Conservation (phyloP, 2,797 vertebrate genomes). For the Lacerta bilineata region DNA sequence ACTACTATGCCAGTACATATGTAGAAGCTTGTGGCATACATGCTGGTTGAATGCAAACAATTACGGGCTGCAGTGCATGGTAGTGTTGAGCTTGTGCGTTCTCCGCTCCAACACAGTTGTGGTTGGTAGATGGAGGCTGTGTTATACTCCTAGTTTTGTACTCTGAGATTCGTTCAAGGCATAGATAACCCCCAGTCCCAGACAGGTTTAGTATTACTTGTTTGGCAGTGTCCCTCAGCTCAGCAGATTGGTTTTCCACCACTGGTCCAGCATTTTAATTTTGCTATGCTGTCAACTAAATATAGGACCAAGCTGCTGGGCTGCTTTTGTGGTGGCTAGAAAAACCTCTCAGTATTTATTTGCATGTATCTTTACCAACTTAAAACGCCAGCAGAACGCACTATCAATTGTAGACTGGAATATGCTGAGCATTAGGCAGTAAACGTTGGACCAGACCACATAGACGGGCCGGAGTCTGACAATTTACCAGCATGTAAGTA, state of each 20-base stretch:
- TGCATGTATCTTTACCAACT: not conserved
- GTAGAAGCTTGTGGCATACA: not conserved
- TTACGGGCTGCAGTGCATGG: not conserved
- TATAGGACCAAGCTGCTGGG: constrained; percentile 29
- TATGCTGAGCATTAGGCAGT: not conserved
- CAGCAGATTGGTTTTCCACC: constrained; percentile 7
- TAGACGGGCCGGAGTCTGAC: not conserved
- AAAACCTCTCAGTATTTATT: not conserved
- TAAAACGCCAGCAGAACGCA: not conserved
- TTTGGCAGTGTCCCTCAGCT: not conserved
- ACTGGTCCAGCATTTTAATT: not conserved
- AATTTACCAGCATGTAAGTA: not conserved
- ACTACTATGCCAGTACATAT: not conserved
- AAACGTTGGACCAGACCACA: not conserved
- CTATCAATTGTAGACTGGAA: not conserved
- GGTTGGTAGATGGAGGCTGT: not conserved
- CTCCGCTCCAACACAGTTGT: not conserved
- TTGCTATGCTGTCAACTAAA: constrained; percentile 24
- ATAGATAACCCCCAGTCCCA: not conserved
- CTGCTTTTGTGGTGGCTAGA: not conserved
- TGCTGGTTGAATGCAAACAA: not conserved
- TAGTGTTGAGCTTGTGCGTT: too few species aligned
- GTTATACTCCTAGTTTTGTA: not conserved
- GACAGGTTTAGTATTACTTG: constrained; percentile 29
- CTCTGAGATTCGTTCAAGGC: not conserved